Evolutionary conservation across 2,797 vertebrate genomes (phyloP).

Genomic region (Heterohyrax brucei): DNA sequence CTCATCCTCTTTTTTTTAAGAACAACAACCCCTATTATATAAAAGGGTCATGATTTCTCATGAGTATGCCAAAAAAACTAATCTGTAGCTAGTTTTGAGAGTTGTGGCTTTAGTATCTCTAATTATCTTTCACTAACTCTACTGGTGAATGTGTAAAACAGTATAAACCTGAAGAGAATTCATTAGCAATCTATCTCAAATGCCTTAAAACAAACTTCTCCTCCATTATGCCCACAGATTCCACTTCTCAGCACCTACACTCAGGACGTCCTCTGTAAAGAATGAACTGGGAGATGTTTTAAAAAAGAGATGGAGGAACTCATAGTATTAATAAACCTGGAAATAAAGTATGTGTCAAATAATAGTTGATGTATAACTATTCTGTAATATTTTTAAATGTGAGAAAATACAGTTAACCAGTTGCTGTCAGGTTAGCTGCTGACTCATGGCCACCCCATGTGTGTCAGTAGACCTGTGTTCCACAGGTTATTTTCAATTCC

Average conservation of each 20-base stretch:
- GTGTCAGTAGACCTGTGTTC: too few relatives aligned
- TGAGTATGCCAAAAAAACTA: background rate
- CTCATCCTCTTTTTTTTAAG: too few relatives aligned
- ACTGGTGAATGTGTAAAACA: background rate
- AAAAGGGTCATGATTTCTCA: background rate
- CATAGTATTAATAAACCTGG: slow-evolving; percentile 3
- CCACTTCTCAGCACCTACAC: slow-evolving; percentile 17
- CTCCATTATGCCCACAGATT: slow-evolving; percentile 5
- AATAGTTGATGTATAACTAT: background rate
- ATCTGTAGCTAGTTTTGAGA: slow-evolving; percentile 31
- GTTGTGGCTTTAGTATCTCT: background rate
- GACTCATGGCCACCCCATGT: too few relatives aligned
- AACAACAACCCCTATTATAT: background rate
- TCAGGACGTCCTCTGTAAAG: background rate
- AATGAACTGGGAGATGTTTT: too few relatives aligned
- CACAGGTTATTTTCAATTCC: too few relatives aligned
- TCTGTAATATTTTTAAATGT: slow-evolving; percentile 43
- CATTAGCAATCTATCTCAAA: slow-evolving; percentile 24
- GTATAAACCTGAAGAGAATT: background rate
- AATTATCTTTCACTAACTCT: slow-evolving; percentile 42
- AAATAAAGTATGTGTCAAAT: slow-evolving; percentile 48
- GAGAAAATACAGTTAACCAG: background rate
- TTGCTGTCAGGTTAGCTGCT: too few relatives aligned
- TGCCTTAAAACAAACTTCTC: background rate
- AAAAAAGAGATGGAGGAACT: background rate